Evolutionary conservation across 2,888 invertebrate species (phyloP), one percentile per base, ranked within the genome.

Genomic region (Seira musarum): DNA sequence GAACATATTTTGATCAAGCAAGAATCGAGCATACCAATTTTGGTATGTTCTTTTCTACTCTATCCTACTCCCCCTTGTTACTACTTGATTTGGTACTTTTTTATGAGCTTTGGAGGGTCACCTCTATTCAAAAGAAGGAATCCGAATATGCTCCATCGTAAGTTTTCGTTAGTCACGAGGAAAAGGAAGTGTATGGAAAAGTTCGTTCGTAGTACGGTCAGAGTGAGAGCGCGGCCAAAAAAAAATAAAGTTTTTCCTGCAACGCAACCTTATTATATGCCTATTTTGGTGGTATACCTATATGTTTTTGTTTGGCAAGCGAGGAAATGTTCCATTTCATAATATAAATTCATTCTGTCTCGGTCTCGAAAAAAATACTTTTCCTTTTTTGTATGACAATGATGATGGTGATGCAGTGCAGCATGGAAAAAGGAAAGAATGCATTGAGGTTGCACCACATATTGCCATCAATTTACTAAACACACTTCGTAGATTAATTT

Each of bases 71-170:
- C 57, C 57, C 57, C 57, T 63, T 72, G 72, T 71, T 71, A 63
- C 71, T 17, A 71, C 63, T 72, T 64, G 40, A 72, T 72, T 72
- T 72, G 72, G 72, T 40, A 65, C 30, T 65, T 66, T 17, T n/a
- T 40, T 66, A 65, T 30, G 40, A 19, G 15, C 17, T 64, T 6
- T 71, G 19, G 71, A 72, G 78, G 77, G 78, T 78, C 78, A 78
- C 78, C 78, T 77, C 71, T 69, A 76, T 66, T 65, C n/a, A 57
- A 57, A 57, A 57, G 15, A 57, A 57, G 57, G 57, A 57, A 13
- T 57, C 57, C 57, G 57, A 57, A 57, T 57, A 15, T 57, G 57
- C 17, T 57, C 17, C 57, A 57, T 57, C 57, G 57, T 57, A 57
- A 6, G 17, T n/a, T 15, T 57, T 57, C 57, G 57, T 6, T 57